phyloP scores from a whole-genome alignment of 1,140 invertebrate genomes.

The Andricus grossulariae region DNA sequence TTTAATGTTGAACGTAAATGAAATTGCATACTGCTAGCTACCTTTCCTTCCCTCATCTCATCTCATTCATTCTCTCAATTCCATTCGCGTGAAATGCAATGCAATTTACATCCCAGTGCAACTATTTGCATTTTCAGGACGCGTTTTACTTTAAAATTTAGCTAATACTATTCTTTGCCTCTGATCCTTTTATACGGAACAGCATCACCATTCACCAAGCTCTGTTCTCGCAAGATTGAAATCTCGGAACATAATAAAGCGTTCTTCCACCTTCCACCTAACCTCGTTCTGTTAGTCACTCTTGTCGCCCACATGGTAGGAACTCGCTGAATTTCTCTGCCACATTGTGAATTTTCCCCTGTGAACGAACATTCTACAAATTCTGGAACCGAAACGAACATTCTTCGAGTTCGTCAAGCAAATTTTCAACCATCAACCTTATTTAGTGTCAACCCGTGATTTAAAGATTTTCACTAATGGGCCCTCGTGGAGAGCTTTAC shows the following conservation, averaged over 20 bases:
- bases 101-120: conserved; percentile 29
- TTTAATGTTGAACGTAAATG: conserved; percentile 21
- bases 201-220: conserved; percentile 2
- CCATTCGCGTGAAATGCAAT: conserved; percentile 18
- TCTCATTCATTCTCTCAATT: conserved; percentile 24
- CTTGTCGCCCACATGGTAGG: background rate
- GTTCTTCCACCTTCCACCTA: conserved; percentile 8
- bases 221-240: conserved; percentile 22
- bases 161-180: conserved; percentile 27
- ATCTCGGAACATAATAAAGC: conserved; percentile 31
- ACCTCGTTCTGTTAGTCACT: background rate
- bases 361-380: conserved; percentile 20
- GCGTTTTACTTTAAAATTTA: conserved; percentile 31
- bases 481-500: too few species aligned
- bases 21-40: conserved; percentile 20
- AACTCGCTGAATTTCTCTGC: conserved; percentile 7
- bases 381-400: background rate
- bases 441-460: conserved; percentile 13
- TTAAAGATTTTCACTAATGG: background rate
- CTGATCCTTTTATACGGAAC: conserved; percentile 24
- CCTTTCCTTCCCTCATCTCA: background rate
- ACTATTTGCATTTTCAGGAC: conserved; percentile 30
- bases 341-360: conserved; percentile 13
- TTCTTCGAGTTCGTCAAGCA: conserved; percentile 26
- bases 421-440: conserved; percentile 15